These are phyloP conservation scores for Bos taurus DNA, from an alignment of 2,113 vertebrate species.

Conservation along the genomic window DNA sequence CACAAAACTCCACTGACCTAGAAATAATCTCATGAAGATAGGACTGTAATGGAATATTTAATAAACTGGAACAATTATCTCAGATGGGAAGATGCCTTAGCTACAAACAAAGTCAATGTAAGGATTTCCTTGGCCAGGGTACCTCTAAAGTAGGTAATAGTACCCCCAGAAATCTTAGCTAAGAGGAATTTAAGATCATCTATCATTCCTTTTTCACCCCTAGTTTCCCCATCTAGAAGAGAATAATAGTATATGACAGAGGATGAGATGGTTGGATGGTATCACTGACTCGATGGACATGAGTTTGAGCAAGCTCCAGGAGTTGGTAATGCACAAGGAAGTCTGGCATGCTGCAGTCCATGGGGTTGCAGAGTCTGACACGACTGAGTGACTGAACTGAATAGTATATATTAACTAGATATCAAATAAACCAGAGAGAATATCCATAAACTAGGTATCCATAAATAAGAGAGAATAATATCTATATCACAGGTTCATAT, in stretches of 20 bases:
- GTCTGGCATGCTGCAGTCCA: background rate
- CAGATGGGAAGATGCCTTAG: background rate
- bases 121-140: background rate
- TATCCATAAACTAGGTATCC: background rate
- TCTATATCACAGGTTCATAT: background rate
- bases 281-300: background rate
- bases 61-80: background rate
- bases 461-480: background rate
- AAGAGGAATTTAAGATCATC: conserved; percentile 17
- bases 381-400: background rate
- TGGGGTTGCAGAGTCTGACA: background rate
- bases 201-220: background rate
- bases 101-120: background rate
- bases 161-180: background rate
- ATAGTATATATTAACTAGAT: background rate
- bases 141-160: background rate
- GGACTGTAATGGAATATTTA: background rate
- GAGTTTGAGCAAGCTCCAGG: background rate
- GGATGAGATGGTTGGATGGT: background rate
- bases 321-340: background rate
- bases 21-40: conserved; percentile 1
- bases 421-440: background rate
- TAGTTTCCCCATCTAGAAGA: background rate
- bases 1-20: background rate
- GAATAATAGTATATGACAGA: background rate